Percentiles rank a stretch among this genome's conserved stretches.
Evolutionary conservation across 2,888 invertebrate genomes (phyloP).

Genomic region (Mesodorylaimus sp.): DNA sequence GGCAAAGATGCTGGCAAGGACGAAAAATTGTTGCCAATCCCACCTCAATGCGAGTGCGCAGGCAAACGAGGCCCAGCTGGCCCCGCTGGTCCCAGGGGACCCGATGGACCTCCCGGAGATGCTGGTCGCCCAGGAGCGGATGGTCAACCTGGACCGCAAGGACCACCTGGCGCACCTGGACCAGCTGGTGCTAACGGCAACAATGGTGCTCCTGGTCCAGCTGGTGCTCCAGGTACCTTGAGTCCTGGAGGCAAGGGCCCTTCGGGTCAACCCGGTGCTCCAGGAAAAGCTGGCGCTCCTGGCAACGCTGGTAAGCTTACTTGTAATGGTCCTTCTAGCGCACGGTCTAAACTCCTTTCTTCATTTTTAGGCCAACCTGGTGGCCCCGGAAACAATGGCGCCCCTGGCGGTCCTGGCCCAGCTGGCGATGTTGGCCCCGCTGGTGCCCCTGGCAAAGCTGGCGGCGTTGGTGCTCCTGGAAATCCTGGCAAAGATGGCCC

Average conservation of each 20-base stretch:
- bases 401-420: too few relatives aligned
- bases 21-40: background rate
- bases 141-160: constrained; percentile 16
- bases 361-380: too few relatives aligned
- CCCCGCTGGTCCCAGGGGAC: constrained; percentile 22
- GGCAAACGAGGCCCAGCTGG: constrained; percentile 19
- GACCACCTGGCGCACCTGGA: constrained; percentile 10
- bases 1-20: background rate
- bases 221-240: constrained; percentile 6
- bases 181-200: constrained; percentile 1
- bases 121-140: constrained; percentile 18
- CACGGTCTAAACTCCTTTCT: too few relatives aligned
- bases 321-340: too few relatives aligned
- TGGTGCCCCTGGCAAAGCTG: too few relatives aligned
- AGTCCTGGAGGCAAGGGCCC: background rate
- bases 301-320: too few relatives aligned
- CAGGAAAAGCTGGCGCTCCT: background rate
- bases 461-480: constrained; percentile 1
- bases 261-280: background rate
- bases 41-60: constrained; percentile 3
- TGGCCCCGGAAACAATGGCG: too few relatives aligned
- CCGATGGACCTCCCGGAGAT: constrained; percentile 15
- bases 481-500: constrained; percentile 2
- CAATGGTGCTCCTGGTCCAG: constrained; percentile 2
- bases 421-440: too few relatives aligned